phyloP scores from a whole-genome alignment of 2,113 vertebrate genomes.

The Syrrhaptes paradoxus region DNA sequence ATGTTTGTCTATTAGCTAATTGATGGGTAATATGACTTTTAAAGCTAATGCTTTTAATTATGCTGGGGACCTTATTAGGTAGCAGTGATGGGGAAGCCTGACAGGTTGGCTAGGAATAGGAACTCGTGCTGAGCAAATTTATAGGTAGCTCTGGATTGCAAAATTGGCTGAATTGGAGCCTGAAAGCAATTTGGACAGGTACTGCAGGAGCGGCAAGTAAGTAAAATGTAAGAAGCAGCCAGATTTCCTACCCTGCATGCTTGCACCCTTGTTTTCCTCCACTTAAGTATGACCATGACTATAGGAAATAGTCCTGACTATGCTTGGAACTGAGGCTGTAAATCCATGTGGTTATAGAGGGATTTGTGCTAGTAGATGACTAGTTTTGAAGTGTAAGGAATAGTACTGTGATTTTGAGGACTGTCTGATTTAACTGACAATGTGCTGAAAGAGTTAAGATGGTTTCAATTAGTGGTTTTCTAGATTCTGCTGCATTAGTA shows the following conservation, averaged over 20 bases:
- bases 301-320: background rate
- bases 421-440: background rate
- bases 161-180: background rate
- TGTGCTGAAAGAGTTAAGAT: background rate
- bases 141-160: background rate
- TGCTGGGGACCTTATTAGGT: background rate
- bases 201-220: background rate
- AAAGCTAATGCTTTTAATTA: background rate
- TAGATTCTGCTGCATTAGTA: background rate
- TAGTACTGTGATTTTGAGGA: background rate
- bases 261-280: background rate
- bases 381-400: background rate
- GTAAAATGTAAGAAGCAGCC: background rate
- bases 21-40: background rate
- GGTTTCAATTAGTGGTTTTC: background rate
- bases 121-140: background rate
- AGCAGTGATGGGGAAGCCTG: background rate
- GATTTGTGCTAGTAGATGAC: background rate
- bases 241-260: background rate
- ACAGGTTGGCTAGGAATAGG: background rate
- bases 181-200: background rate
- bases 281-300: background rate
- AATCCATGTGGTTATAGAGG: background rate
- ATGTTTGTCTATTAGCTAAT: background rate
- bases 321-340: background rate